Conservation (phyloP, 1,140 invertebrate species). For the Condylostylus longicornis region DNA sequence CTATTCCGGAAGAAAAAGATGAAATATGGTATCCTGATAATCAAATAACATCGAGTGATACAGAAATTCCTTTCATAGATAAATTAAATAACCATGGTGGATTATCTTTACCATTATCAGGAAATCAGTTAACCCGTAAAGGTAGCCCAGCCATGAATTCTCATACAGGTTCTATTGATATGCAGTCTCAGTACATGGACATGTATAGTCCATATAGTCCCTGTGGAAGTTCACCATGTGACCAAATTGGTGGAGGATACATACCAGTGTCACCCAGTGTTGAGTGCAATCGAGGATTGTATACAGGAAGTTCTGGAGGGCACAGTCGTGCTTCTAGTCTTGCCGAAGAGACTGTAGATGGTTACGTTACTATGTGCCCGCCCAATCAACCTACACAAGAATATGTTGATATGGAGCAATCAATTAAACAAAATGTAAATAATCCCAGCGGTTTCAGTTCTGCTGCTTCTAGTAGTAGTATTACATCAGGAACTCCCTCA, state of each 20-base stretch:
- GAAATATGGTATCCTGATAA: conserved; percentile 28
- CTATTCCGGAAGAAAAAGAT: conserved; percentile 47
- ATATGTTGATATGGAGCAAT: conserved; percentile 47
- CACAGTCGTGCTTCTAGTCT: conserved; percentile 17
- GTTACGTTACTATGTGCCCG: conserved; percentile 50
- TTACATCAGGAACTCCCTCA: conserved; percentile 56
- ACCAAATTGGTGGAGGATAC: conserved; percentile 8
- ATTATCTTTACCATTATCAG: not conserved
- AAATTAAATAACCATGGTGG: conserved; percentile 1
- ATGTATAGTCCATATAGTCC: conserved; percentile 5
- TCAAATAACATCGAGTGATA: not conserved
- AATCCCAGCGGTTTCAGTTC: conserved; percentile 39
- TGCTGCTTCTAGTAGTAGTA: conserved; percentile 47
- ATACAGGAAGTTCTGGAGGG: conserved; percentile 17
- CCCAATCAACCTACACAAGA: conserved; percentile 29
- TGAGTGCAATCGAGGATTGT: conserved; percentile 15
- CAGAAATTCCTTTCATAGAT: not conserved
- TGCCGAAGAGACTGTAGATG: conserved; percentile 31
- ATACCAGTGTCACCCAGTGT: conserved; percentile 15
- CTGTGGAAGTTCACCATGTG: conserved; percentile 5
- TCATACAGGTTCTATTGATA: not conserved
- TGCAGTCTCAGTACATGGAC: conserved; percentile 1
- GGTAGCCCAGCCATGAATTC: not conserved
- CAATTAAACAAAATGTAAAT: conserved; percentile 23
- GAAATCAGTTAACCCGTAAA: not conserved